Evolutionary conservation across 2,113 vertebrate species (phyloP).

Genomic region (Procavia capensis): DNA sequence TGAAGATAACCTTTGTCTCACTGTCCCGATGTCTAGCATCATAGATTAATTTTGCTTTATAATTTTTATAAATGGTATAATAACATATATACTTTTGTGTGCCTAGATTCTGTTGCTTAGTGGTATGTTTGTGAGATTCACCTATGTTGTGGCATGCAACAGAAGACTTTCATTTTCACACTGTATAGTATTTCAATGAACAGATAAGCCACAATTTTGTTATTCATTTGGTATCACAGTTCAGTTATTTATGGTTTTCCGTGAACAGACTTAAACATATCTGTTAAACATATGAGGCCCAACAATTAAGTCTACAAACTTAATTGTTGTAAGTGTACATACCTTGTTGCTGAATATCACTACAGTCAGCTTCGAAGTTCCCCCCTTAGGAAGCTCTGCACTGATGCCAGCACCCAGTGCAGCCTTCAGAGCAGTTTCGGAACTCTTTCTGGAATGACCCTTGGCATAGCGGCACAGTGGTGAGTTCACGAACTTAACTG

Average conservation of each 20-base stretch:
- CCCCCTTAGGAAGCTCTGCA: no score
- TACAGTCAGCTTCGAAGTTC: no score
- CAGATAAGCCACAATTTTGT: not conserved
- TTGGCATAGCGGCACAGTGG: no score
- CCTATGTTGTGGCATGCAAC: not conserved
- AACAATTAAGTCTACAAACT: no score
- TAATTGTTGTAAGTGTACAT: no score
- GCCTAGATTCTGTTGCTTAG: not conserved
- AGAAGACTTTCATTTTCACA: not conserved
- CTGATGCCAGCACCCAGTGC: no score
- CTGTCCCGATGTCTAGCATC: not conserved
- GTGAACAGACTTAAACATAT: not conserved
- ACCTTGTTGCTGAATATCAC: no score
- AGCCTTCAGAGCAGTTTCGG: no score
- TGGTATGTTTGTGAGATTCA: not conserved
- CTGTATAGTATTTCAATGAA: not conserved
- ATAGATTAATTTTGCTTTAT: constrained; percentile 12
- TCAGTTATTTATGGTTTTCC: not conserved
- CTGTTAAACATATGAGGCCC: not conserved
- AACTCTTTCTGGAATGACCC: no score
- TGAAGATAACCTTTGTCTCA: not conserved
- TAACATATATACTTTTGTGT: not conserved
- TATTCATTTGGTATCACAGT: not conserved
- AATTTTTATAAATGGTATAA: not conserved
- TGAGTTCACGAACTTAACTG: no score